Conservation (phyloP, 2,113 vertebrate genomes). For the Alosa alosa region DNA sequence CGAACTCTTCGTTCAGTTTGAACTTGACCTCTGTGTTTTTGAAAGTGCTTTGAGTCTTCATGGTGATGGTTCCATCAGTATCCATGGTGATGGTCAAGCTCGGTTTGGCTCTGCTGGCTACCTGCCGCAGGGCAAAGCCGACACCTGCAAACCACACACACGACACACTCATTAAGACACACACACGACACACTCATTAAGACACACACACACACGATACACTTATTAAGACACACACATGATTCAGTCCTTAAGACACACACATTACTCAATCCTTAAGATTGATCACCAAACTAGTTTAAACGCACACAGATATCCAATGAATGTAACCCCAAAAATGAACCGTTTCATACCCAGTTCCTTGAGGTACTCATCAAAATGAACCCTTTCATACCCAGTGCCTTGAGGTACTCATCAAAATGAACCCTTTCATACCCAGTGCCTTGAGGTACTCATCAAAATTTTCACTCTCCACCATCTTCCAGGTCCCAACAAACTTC, state of each 20-base stretch:
- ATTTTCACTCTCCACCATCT: conserved; percentile 1
- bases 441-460: background rate
- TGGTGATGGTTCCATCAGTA: too few relatives aligned
- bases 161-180: background rate
- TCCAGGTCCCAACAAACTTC: background rate
- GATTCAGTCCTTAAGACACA: too few relatives aligned
- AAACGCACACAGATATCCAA: too few relatives aligned
- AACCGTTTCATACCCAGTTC: background rate
- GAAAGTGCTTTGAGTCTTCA: conserved; percentile 48
- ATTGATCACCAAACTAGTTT: too few relatives aligned
- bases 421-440: background rate
- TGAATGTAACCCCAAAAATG: too few relatives aligned
- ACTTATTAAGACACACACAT: too few relatives aligned
- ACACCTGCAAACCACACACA: background rate
- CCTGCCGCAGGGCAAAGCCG: background rate
- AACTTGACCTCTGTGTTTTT: conserved; percentile 82
- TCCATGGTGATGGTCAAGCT: conserved; percentile 73
- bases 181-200: too few relatives aligned
- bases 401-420: background rate
- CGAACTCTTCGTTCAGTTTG: conserved; percentile 86
- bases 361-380: too few relatives aligned
- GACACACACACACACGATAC: too few relatives aligned
- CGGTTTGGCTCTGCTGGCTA: conserved; percentile 47
- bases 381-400: background rate
- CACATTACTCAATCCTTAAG: too few relatives aligned